These are phyloP conservation scores for Epizoanthus stellaris DNA, from an alignment of 92 coral and sea anemone species.

Conservation along the genomic window DNA sequence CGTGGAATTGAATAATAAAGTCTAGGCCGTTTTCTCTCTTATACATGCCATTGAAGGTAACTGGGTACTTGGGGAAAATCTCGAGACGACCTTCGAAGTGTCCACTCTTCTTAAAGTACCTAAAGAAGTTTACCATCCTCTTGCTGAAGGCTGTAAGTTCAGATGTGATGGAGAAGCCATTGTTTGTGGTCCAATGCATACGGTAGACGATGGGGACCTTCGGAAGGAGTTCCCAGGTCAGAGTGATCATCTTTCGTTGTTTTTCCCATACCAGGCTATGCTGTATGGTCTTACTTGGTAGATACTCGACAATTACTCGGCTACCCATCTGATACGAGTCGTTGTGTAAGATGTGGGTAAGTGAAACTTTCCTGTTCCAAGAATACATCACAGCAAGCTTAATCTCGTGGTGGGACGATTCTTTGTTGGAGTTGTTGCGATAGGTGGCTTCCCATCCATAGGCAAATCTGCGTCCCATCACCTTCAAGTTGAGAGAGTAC, in stretches of 20 bases:
- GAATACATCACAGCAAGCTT: slow-evolving; percentile 78
- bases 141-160: slow-evolving; percentile 62
- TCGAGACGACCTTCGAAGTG: slow-evolving; percentile 69
- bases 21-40: slow-evolving; percentile 70
- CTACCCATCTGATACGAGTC: slow-evolving; percentile 56
- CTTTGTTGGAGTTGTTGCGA: slow-evolving; percentile 66
- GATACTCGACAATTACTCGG: slow-evolving; percentile 72
- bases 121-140: slow-evolving; percentile 66
- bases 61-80: slow-evolving; percentile 66
- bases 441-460: slow-evolving; percentile 84
- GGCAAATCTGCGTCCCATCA: slow-evolving; percentile 65
- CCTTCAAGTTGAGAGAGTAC: slow-evolving; percentile 47
- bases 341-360: slow-evolving; percentile 65
- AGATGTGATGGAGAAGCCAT: slow-evolving; percentile 66
- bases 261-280: slow-evolving; percentile 81
- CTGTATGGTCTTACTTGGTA: slow-evolving; percentile 77
- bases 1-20: slow-evolving; percentile 65
- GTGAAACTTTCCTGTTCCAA: slow-evolving; percentile 72
- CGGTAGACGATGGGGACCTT: slow-evolving; percentile 60
- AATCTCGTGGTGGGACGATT: slow-evolving; percentile 61
- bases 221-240: slow-evolving; percentile 67
- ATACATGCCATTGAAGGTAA: slow-evolving; percentile 73
- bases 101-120: slow-evolving; percentile 55
- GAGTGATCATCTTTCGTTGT: slow-evolving; percentile 54
- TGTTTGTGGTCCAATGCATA: slow-evolving; percentile 63